Base-by-base conservation (phyloP, 2,888 invertebrate genomes). In the Erebia aethiops region DNA sequence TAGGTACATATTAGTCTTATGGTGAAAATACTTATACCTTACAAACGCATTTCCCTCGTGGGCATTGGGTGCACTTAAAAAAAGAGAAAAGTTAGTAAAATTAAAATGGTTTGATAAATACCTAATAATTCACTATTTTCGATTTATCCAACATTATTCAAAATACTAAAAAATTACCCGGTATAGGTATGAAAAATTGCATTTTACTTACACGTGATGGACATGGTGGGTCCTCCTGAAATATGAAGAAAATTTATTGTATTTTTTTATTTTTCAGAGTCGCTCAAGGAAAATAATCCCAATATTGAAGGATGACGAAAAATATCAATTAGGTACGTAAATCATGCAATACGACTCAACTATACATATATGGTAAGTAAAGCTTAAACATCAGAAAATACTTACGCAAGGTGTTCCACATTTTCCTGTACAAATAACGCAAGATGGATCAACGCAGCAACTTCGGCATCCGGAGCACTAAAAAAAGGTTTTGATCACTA, bases 391-490 rank as follows among this genome's bases (percentile, higher is more conserved):
- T n/a, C n/a, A n/a, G 0, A 41, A 0, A 41, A 14, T 46, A 78
- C 82, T 70, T 74, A 83, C 84, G 57, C 80, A 82, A 43, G 80
- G 76, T 2, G 76, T 69, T 13, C 73, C 77, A 69, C 83, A 82
- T 11, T 77, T 43, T 63, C 70, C 54, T 0, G 69, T 13, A 69
- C 83, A 84, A 46, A 74, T 52, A 1, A 75, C 7, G 69, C 83
- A 84, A 21, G 69, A 74, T 51, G 82, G 77, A 41, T 81, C 81
- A 1, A 70, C 14, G 66, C 83, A 84, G 71, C 82, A 84, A 16
- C 78, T 71, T 4, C 76, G 77, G 71, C 89, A 88, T 1, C 84
- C 80, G 11, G 83, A 81, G 56, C 87, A 89, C 90, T 90, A 70
- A 71, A 82, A 75, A 21, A 64, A 56, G 14, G 52, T 21, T 56